Percentiles rank a stretch among this genome's conserved stretches.
phyloP scores from a whole-genome alignment of 2,888 invertebrate species.

The Malthinus flaveolus region DNA sequence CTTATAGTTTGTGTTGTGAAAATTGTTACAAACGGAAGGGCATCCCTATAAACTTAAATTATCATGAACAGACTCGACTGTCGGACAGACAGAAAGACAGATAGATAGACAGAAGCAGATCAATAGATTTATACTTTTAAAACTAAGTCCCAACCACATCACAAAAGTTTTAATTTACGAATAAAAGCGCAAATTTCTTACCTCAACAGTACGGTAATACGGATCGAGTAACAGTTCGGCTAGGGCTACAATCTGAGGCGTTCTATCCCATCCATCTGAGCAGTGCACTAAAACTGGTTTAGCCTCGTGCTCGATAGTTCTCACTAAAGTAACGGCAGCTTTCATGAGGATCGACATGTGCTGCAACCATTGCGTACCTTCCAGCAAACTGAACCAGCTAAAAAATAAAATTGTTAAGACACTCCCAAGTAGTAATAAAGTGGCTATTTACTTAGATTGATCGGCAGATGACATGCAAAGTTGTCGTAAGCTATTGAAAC shows the following conservation, averaged over 20 bases:
- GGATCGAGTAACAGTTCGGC: slow-evolving; percentile 93
- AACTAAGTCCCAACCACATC: too few relatives aligned
- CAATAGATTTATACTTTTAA: too few relatives aligned
- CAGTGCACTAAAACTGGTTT: slow-evolving; percentile 96
- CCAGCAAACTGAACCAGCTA: slow-evolving; percentile 88
- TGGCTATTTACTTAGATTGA: slow-evolving; percentile 69
- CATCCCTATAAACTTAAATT: too few relatives aligned
- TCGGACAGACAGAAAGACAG: too few relatives aligned
- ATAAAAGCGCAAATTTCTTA: too few relatives aligned
- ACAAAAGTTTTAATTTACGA: too few relatives aligned
- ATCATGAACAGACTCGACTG: too few relatives aligned
- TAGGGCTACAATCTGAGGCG: slow-evolving; percentile 93
- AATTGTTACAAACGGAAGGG: too few relatives aligned
- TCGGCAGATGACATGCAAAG: slow-evolving; percentile 79
- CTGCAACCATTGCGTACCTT: slow-evolving; percentile 89
- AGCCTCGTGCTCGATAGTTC: slow-evolving; percentile 77
- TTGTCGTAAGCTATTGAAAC: slow-evolving; percentile 84
- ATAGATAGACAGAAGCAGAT: too few relatives aligned
- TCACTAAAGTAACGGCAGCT: slow-evolving; percentile 79
- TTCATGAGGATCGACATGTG: slow-evolving; percentile 84
- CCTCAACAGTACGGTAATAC: slow-evolving; percentile 90
- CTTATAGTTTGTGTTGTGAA: too few relatives aligned
- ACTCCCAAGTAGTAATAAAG: slow-evolving; percentile 5
- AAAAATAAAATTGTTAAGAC: slow-evolving; percentile 34
- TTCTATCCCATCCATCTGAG: slow-evolving; percentile 99